Conservation (phyloP, 2,797 vertebrate species). For the Argya squamiceps region DNA sequence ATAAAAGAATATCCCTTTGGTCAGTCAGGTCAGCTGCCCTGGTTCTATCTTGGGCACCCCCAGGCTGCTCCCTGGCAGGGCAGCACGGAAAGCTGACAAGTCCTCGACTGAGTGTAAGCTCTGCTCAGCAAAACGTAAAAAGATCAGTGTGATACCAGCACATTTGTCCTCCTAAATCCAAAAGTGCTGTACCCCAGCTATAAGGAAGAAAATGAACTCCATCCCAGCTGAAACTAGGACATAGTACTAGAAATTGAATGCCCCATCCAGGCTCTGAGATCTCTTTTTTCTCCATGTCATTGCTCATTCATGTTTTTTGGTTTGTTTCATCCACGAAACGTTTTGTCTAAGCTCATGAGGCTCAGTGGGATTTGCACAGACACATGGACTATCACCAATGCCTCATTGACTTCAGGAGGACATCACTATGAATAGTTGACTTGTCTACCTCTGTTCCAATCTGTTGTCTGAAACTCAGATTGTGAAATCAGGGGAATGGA, state of each 20-base stretch:
- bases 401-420: neutral
- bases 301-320: neutral
- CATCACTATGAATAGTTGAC: accelerated
- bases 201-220: neutral
- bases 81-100: neutral
- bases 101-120: neutral
- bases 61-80: neutral
- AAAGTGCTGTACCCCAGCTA: neutral
- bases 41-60: accelerated
- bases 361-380: neutral
- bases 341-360: accelerated
- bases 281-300: neutral
- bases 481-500: neutral
- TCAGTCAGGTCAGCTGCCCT: neutral
- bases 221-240: neutral
- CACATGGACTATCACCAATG: neutral
- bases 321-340: accelerated
- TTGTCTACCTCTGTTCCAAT: neutral
- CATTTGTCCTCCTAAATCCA: neutral
- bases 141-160: neutral
- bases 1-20: too few relatives aligned
- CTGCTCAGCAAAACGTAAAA: neutral
- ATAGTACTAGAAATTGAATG: accelerated
- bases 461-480: neutral
- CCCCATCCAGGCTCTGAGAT: accelerated